phyloP scores from a whole-genome alignment of 2,113 vertebrate genomes.

The Alces alces region DNA sequence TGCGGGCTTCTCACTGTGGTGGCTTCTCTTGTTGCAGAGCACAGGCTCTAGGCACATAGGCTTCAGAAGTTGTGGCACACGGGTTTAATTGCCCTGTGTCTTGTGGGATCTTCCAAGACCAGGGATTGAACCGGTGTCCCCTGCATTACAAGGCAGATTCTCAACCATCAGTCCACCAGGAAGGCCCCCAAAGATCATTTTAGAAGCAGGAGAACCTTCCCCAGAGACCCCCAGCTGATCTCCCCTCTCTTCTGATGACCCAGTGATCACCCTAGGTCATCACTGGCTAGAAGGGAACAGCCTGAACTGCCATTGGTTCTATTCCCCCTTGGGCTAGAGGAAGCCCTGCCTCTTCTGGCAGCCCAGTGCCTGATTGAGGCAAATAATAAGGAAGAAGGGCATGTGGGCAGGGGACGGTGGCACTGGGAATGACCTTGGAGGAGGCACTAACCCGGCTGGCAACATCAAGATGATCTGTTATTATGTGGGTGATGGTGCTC shows the following conservation, averaged over 20 bases:
- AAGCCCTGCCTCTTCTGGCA: neutral
- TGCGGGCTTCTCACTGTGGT: neutral
- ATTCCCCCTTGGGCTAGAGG: neutral
- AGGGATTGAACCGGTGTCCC: neutral
- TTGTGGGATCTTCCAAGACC: neutral
- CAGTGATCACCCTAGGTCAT: too few relatives aligned
- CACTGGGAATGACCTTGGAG: neutral
- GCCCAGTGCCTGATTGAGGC: neutral
- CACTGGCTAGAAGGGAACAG: neutral
- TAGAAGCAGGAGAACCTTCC: neutral
- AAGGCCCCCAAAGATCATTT: neutral
- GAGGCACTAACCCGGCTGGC: neutral
- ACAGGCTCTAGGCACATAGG: neutral
- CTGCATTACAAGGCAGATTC: neutral
- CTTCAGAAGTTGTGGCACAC: neutral
- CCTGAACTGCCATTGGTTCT: neutral
- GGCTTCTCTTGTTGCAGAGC: neutral
- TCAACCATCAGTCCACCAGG: neutral
- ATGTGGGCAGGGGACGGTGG: neutral
- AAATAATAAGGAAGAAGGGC: neutral
- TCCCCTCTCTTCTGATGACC: neutral
- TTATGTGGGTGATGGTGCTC: neutral
- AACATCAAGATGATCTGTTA: neutral
- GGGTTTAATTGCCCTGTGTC: neutral
- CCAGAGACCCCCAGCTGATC: neutral